Evolutionary conservation across 2,113 vertebrate genomes (phyloP).

Genomic region (mouse (Mus musculus)): DNA sequence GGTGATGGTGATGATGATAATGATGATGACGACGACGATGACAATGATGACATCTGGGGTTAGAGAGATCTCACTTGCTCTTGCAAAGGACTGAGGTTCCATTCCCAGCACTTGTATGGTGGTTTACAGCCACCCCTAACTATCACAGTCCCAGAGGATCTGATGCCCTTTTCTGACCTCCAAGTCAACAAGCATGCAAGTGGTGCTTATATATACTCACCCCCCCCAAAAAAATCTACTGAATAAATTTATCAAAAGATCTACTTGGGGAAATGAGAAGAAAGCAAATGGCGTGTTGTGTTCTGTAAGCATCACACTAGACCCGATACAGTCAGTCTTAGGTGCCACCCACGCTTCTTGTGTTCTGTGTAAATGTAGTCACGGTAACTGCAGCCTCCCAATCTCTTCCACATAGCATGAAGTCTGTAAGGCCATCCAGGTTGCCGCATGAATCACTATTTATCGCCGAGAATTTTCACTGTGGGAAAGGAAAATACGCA

Average conservation of each 20-base stretch:
- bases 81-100: not conserved
- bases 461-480: not conserved
- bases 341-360: not conserved
- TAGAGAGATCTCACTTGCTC: not conserved
- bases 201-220: too few species aligned
- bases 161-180: not conserved
- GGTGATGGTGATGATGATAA: not conserved
- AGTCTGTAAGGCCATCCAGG: not conserved
- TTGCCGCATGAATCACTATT: not conserved
- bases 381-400: not conserved
- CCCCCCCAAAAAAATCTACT: not conserved
- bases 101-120: not conserved
- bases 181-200: not conserved
- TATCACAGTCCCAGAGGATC: too few species aligned
- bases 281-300: not conserved
- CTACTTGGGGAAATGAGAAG: not conserved
- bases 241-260: not conserved
- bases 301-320: not conserved
- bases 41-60: not conserved
- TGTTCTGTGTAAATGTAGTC: not conserved
- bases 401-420: not conserved
- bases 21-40: too few species aligned
- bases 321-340: too few species aligned
- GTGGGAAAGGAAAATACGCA: not conserved
- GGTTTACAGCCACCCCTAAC: not conserved